phyloP scores from a whole-genome alignment of 2,888 invertebrate species.

The Drosophila borealis region DNA sequence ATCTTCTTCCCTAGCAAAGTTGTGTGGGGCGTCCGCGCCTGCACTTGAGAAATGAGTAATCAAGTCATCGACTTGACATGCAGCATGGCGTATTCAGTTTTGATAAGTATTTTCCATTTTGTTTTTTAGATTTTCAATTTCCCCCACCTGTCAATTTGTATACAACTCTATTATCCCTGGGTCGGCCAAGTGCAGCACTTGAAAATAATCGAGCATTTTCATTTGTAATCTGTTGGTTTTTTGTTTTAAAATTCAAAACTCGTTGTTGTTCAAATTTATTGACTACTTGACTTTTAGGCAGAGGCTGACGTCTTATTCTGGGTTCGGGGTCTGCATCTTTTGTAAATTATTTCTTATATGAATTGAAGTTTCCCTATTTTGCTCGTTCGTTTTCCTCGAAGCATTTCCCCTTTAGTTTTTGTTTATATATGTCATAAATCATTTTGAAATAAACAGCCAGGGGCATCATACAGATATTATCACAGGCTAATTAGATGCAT shows the following conservation, averaged over 20 bases:
- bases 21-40: slow-evolving; percentile 8
- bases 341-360: slow-evolving; percentile 14
- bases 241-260: slow-evolving; percentile 65
- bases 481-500: slow-evolving; percentile 34
- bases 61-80: slow-evolving; percentile 34
- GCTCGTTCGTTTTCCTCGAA: slow-evolving; percentile 23
- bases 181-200: slow-evolving; percentile 65
- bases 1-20: not conserved
- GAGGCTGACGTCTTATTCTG: slow-evolving; percentile 38
- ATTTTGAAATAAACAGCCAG: slow-evolving; percentile 3
- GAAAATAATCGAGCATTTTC: slow-evolving; percentile 41
- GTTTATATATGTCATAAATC: slow-evolving; percentile 62
- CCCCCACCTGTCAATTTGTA: slow-evolving; percentile 21
- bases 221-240: slow-evolving; percentile 62
- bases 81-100: slow-evolving; percentile 49
- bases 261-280: slow-evolving; percentile 65
- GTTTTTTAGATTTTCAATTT: slow-evolving; percentile 41
- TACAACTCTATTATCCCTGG: slow-evolving; percentile 21
- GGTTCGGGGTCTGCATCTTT: slow-evolving; percentile 7
- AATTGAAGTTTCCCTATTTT: slow-evolving; percentile 27
- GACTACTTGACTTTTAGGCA: slow-evolving; percentile 62
- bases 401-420: slow-evolving; percentile 32
- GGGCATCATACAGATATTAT: too few species aligned
- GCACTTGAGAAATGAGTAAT: slow-evolving; percentile 59
- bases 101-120: slow-evolving; percentile 57